A percentile compares a stretch with the other conserved stretches of the same genome.
Evolutionary conservation across 2,888 invertebrate genomes (phyloP).

Genomic region (Galerucella calmariensis): DNA sequence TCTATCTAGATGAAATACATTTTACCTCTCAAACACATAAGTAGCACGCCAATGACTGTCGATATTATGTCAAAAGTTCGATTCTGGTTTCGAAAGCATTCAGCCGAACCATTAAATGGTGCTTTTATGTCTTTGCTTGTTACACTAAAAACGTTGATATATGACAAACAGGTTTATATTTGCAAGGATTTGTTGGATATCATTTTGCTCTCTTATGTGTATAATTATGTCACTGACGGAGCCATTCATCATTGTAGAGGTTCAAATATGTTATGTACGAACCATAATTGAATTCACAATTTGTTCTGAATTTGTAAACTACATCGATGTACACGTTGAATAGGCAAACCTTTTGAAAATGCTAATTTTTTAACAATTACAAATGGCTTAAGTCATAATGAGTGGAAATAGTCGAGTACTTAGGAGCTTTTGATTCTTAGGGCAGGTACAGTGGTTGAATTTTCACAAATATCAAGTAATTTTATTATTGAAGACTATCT

Average conservation of each 20-base stretch:
- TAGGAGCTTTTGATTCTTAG: no score
- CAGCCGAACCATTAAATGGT: conserved; percentile 53
- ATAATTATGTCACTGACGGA: conserved; percentile 43
- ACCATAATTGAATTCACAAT: conserved; percentile 33
- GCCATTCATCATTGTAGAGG: conserved; percentile 41
- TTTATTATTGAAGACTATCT: no score
- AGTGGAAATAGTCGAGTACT: no score
- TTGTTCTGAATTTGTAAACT: conserved; percentile 30
- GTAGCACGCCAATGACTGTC: conserved; percentile 33
- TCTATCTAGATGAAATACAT: neutral
- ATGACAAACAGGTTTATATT: conserved; percentile 57
- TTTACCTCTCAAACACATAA: no score
- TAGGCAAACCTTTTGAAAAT: no score
- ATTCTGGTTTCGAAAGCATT: conserved; percentile 40
- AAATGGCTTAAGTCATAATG: no score
- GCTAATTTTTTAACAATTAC: no score
- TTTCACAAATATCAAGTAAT: no score
- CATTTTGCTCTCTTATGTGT: conserved; percentile 44
- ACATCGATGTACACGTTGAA: neutral
- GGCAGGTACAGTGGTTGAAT: no score
- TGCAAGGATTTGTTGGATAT: conserved; percentile 49
- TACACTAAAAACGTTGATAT: conserved; percentile 59
- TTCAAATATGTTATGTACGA: conserved; percentile 37
- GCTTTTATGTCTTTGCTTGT: conserved; percentile 57
- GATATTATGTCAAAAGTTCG: conserved; percentile 43